These are phyloP conservation scores for Tringa solitaria DNA, from an alignment of 2,113 vertebrate species.

Conservation along the genomic window DNA sequence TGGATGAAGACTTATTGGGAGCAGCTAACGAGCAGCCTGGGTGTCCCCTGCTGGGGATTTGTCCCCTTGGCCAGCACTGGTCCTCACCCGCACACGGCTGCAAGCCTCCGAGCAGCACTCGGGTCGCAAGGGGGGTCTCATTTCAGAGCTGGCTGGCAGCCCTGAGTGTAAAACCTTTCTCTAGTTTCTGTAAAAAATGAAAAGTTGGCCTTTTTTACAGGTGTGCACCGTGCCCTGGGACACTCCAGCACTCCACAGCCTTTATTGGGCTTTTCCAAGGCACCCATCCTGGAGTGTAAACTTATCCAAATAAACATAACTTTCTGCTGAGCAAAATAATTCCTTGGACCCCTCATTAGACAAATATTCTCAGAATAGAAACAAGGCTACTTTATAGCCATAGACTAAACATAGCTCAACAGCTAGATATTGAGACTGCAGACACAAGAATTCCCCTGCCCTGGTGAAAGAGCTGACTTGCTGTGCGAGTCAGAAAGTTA, in stretches of 20 bases:
- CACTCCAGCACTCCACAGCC: background rate
- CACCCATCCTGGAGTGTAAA: background rate
- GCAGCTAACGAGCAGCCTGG: background rate
- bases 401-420: constrained; percentile 52
- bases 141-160: background rate
- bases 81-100: rapidly evolving
- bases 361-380: constrained; percentile 49
- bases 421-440: background rate
- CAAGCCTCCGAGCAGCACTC: rapidly evolving
- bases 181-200: background rate
- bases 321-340: constrained; percentile 1
- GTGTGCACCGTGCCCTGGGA: background rate
- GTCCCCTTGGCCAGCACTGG: background rate
- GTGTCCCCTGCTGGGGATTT: rapidly evolving
- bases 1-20: background rate
- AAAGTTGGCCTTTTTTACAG: background rate
- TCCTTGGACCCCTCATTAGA: constrained; percentile 1
- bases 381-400: constrained; percentile 8
- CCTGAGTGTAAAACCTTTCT: background rate
- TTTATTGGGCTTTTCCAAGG: background rate
- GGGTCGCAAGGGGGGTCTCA: background rate
- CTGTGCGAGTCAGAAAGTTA: background rate
- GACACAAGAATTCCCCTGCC: constrained; percentile 5
- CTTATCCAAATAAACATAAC: background rate
- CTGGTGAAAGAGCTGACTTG: background rate